Evolutionary conservation across 1,140 invertebrate species (phyloP), one percentile per base, ranked within the genome.

Genomic region (Cotesia vestalis): DNA sequence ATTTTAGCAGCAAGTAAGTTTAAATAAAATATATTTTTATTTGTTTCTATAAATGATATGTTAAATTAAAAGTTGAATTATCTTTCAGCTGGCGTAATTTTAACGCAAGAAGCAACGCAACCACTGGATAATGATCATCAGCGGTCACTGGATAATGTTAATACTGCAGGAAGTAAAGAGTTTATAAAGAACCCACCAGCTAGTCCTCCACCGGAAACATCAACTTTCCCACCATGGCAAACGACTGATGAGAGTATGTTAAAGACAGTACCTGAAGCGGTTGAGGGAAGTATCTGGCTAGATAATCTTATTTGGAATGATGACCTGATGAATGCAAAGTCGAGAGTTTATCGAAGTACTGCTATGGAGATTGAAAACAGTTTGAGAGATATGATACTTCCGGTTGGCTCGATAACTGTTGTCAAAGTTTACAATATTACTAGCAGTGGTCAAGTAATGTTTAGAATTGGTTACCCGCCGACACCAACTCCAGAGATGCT

Each of bases 1-100:
- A 91, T 93, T 77, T 86, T 94, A 78, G 91, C 91, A 77, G 91
- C 89, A 76, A 91, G 92, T 92, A 86, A 90, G 89, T 88, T 53
- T 62, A n/a, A 6, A 20, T 35, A 27, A 66, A 60, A 57, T 73
- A 53, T 17, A 34, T 46, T 57, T 60, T 60, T 66, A 11, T 35
- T 52, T 70, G n/a, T 74, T 71, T 6, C 5, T 34, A n/a, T 59
- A 61, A 66, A 67, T 69, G 8, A 66, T 51, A 46, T 46, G 40
- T 46, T 46, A 46, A 46, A 46, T 46, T 8, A 46, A 46, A 46
- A 46, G 40, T 63, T 27, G 20, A 51, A 27, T 66, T 66, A 79
- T 51, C 67, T 27, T 86, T 86, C 66, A 90, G 89, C 88, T 79
- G 89, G 89, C 4, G 83, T 89, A 20, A 88, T 91, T 75, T 82